Evolutionary conservation across 2,113 vertebrate species (phyloP).

Genomic region (Hyaena hyaena): DNA sequence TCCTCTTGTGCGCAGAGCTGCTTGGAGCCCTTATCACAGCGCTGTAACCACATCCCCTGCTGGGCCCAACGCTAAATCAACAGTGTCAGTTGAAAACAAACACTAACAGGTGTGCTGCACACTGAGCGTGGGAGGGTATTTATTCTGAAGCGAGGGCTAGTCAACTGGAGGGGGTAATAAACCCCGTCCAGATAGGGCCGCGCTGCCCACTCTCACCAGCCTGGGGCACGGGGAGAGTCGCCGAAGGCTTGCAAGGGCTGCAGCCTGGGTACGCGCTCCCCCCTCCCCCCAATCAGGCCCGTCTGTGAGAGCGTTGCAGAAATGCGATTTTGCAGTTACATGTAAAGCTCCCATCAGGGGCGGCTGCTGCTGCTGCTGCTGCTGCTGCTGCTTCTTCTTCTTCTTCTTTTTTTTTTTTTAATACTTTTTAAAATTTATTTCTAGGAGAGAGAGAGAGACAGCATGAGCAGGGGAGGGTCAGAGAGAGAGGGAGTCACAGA

Average conservation of each 20-base stretch:
- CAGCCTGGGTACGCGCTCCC: no score
- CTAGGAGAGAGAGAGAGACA: no score
- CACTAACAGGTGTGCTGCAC: conserved; percentile 60
- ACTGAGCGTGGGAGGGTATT: background rate
- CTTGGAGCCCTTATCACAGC: conserved; percentile 39
- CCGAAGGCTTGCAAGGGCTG: background rate
- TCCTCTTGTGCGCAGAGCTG: background rate
- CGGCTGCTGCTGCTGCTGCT: no score
- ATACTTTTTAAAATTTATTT: no score
- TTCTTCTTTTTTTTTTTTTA: no score
- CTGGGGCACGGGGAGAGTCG: background rate
- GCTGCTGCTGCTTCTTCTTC: no score
- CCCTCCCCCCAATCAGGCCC: background rate
- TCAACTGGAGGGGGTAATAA: background rate
- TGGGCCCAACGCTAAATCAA: conserved; percentile 53
- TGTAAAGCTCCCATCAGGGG: background rate
- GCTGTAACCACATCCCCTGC: conserved; percentile 69
- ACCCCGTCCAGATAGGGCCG: no score
- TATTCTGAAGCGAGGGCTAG: background rate
- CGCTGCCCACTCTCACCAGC: background rate
- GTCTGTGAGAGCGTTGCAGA: background rate
- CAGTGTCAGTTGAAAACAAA: conserved; percentile 67
- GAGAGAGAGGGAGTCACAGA: no score
- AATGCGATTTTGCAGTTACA: background rate
- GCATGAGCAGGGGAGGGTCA: no score